Evolutionary conservation across 2,113 vertebrate species (phyloP), one percentile per base, ranked within the genome.

Genomic region (Pluvialis apricaria): DNA sequence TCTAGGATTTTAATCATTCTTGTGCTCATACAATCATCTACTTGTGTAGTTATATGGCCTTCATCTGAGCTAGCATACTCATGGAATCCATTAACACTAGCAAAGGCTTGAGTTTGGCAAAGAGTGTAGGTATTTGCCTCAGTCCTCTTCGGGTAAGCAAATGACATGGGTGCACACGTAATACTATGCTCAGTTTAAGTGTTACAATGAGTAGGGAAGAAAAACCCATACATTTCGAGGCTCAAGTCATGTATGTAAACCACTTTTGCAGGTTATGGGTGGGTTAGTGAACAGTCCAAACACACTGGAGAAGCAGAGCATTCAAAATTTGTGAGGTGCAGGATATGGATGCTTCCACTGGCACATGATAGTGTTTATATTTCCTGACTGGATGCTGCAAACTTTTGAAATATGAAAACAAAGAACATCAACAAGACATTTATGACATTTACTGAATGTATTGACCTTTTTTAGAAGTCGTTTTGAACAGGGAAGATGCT

Each of bases 101-200:
- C 18, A 66, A 78, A 77, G 62, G 32, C 22, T 29, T 20, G 20
- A 72, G 12, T 45, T 36, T 94, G 81, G 29, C 40, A 89, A 80
- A 82, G 22, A 45, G 16, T 42, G 10, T 18, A 58, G n/a, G 34
- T 19, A 28, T 88, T 88, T 83, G n/a, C 22, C 20, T 47, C 31
- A 21, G 15, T 73, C 36, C 1, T 2, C 10, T 70, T 24, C 2
- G 11, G 25, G 11, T 54, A 57, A 61, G 31, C 6, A 84, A 68
- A 72, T 36, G 6, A 10, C 44, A 45, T 5, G 22, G 0, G 3
- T 62, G 6, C 12, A 36, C 13, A 47, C 0, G 0, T 26, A 55
- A 36, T 17, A 18, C 5, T 51, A 24, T 20, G 6, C 19, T 80
- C 8, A 26, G 19, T 45, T 92, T 62, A 68, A 68, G n/a, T 0